Conservation (phyloP, 2,797 vertebrate species). For the Mus spretus region DNA sequence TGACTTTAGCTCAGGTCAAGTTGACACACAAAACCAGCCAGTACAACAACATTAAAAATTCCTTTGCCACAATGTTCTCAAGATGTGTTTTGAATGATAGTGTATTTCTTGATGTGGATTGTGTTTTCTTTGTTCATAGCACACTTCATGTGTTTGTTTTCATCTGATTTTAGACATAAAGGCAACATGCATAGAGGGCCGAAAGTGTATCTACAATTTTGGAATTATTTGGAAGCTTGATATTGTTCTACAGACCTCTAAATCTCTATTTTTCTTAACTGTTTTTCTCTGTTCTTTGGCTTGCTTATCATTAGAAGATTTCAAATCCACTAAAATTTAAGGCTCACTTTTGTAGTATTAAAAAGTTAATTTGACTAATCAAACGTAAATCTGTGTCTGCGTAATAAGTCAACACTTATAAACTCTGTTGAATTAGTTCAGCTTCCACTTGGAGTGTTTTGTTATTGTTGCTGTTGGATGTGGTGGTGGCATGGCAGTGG, state of each 20-base stretch:
- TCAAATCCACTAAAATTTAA: constrained; percentile 2
- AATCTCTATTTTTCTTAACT: not conserved
- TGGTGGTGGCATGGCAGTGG: too few relatives aligned
- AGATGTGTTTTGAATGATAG: not conserved
- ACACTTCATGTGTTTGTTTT: not conserved
- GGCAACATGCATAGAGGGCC: not conserved
- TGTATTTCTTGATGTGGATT: not conserved
- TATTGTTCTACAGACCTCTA: not conserved
- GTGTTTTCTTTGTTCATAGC: not conserved
- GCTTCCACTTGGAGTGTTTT: not conserved
- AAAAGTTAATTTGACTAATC: not conserved
- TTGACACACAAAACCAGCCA: not conserved
- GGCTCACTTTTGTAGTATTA: not conserved
- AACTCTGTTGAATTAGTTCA: not conserved
- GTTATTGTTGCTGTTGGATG: not conserved
- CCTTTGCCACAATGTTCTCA: not conserved
- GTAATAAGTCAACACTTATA: not conserved
- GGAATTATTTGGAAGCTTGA: not conserved
- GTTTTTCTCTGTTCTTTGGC: not conserved
- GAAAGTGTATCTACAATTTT: not conserved
- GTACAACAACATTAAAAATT: not conserved
- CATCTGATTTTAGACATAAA: not conserved
- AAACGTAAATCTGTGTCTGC: not conserved
- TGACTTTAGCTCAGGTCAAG: not conserved
- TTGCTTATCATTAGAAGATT: not conserved